Evolutionary conservation across 2,888 invertebrate species (phyloP), one percentile per base, ranked within the genome.

Genomic region (Carpatolechia fugitivella): DNA sequence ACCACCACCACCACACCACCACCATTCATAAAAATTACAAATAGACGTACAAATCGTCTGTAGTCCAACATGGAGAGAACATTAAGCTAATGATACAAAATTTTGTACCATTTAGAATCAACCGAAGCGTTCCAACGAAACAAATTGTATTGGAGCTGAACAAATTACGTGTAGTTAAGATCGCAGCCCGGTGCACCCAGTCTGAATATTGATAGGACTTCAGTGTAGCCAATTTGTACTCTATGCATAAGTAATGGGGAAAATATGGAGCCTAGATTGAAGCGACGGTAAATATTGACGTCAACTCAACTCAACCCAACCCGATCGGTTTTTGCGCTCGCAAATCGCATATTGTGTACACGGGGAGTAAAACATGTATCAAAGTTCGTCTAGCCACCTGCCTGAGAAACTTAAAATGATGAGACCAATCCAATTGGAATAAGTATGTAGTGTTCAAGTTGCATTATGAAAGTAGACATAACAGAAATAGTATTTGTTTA

Each of bases 221-320:
- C 74, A 74, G 76, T 75, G 73, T 71, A 78, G 77, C 82, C 87
- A 88, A 88, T 89, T 86, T 88, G 76, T 85, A 80, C 80, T 84
- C 86, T 82, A 88, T 87, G 86, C 88, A 86, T 86, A 86, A 86
- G 80, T 89, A 86, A 87, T 87, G 79, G 77, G 80, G 79, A 85
- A 85, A 85, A 86, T 85, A 82, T 81, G 79, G 73, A 75, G 72
- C 70, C 77, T 77, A 78, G 78, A 81, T 78, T 77, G 71, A 72
- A 80, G 79, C 75, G 73, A 74, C 74, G 74, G 80, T 82, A 84
- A 85, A 83, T 83, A 83, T 84, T 80, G 77, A 77, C 80, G 24
- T 48, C n/a, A 20, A 41, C n/a, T n/a, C n/a, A n/a, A 24, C 24
- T 24, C 35, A 29, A 50, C 49, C 7, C 11, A 6, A 35, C 14